Conservation (phyloP, 1,140 invertebrate genomes). For the Macrobrachium rosenbergii region DNA sequence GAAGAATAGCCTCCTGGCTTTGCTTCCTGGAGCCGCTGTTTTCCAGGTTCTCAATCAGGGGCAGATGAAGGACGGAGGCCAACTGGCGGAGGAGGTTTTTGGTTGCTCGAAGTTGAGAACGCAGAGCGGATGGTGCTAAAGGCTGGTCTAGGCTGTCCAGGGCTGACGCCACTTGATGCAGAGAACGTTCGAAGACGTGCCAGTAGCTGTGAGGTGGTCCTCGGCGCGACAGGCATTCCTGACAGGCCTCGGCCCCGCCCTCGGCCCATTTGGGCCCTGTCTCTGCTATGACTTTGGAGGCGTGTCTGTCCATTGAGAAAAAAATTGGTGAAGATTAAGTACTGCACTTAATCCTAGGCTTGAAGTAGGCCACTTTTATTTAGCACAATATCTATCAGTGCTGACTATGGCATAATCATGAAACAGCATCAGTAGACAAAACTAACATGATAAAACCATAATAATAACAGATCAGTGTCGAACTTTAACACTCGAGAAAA, state of each 20-base stretch:
- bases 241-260: conserved; percentile 46
- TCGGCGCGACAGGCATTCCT: conserved; percentile 49
- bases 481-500: no score
- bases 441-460: no score
- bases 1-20: conserved; percentile 33
- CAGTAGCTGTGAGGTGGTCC: conserved; percentile 46
- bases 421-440: no score
- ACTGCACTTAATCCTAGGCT: not conserved
- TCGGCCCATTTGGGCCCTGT: conserved; percentile 43
- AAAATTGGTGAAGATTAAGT: not conserved
- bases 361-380: no score
- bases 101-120: conserved; percentile 39
- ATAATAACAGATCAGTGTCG: no score
- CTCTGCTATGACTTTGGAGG: conserved; percentile 23
- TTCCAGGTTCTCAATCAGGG: conserved; percentile 1
- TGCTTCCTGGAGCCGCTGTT: not conserved
- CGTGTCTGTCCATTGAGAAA: conserved; percentile 20
- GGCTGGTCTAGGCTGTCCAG: conserved; percentile 49
- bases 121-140: conserved; percentile 41
- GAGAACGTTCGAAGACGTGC: conserved; percentile 41
- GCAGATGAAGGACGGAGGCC: conserved; percentile 47
- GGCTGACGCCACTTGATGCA: conserved; percentile 46
- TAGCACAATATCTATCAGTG: no score
- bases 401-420: no score
- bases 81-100: conserved; percentile 41